Conservation (phyloP, 2,113 vertebrate genomes). For the Apistogramma diplotaenia region DNA sequence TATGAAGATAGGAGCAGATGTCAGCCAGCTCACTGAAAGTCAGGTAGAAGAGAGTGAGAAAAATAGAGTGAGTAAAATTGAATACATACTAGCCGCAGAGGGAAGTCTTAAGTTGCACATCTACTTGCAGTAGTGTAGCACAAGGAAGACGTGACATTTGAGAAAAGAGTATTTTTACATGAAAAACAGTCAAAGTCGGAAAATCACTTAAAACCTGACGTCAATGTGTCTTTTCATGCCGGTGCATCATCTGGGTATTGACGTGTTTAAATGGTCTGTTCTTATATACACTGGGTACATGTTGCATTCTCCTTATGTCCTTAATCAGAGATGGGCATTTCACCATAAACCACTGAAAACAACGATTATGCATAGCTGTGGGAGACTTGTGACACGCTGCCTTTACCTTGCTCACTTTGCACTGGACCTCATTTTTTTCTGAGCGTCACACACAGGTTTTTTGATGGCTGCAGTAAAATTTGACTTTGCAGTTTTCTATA, state of each 20-base stretch:
- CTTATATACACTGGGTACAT: too few relatives aligned
- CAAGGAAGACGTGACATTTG: not conserved
- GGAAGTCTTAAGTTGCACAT: constrained; percentile 18
- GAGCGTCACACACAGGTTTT: not conserved
- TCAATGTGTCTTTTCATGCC: fast-evolving
- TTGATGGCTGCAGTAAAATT: not conserved
- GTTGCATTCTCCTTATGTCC: too few relatives aligned
- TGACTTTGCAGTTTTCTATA: not conserved
- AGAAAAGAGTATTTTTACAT: not conserved
- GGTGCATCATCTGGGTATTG: not conserved
- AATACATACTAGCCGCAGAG: constrained; percentile 29
- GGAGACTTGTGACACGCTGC: too few relatives aligned
- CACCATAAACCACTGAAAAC: not conserved
- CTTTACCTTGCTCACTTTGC: too few relatives aligned
- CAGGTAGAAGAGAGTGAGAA: constrained; percentile 51
- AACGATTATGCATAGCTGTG: too few relatives aligned
- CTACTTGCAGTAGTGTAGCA: constrained; percentile 26
- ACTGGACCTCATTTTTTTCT: too few relatives aligned
- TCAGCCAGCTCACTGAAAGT: constrained; percentile 63
- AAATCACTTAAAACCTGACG: not conserved
- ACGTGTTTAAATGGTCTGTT: not conserved
- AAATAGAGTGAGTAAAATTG: constrained; percentile 32
- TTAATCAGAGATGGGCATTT: not conserved
- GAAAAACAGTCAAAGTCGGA: not conserved
- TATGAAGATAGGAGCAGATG: constrained; percentile 71